Conservation (phyloP, 2,797 vertebrate genomes). For the Acropternis orthonyx region DNA sequence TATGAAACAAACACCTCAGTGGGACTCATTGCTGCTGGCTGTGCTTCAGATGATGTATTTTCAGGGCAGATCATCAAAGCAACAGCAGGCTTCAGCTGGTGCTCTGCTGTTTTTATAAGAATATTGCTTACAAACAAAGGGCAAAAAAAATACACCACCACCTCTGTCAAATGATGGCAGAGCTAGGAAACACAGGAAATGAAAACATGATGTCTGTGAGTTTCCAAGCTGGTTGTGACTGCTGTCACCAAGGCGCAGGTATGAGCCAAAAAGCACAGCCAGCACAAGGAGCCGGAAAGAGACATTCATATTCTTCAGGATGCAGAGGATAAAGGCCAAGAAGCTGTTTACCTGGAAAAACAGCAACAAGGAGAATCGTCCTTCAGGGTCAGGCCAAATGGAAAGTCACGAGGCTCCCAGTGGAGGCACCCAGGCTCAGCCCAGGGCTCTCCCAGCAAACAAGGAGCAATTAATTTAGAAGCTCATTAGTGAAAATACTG, state of each 20-base stretch:
- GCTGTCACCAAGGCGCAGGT: background rate
- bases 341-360: background rate
- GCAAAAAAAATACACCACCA: background rate
- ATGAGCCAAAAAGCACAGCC: background rate
- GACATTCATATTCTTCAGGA: background rate
- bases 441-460: background rate
- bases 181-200: background rate
- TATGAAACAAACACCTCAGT: background rate
- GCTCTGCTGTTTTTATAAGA: background rate
- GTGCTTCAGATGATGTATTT: constrained; percentile 41
- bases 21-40: constrained; percentile 31
- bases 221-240: background rate
- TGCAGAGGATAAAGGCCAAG: background rate
- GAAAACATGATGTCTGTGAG: background rate
- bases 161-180: background rate
- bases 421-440: background rate
- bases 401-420: background rate
- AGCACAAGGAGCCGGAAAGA: background rate
- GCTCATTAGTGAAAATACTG: background rate
- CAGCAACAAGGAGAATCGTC: background rate
- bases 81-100: constrained; percentile 24
- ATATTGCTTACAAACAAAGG: background rate
- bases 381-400: background rate
- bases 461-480: background rate
- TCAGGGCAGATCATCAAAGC: constrained; percentile 50